Base-by-base conservation (phyloP, 2,888 invertebrate genomes). In the Cosmia pyralina region DNA sequence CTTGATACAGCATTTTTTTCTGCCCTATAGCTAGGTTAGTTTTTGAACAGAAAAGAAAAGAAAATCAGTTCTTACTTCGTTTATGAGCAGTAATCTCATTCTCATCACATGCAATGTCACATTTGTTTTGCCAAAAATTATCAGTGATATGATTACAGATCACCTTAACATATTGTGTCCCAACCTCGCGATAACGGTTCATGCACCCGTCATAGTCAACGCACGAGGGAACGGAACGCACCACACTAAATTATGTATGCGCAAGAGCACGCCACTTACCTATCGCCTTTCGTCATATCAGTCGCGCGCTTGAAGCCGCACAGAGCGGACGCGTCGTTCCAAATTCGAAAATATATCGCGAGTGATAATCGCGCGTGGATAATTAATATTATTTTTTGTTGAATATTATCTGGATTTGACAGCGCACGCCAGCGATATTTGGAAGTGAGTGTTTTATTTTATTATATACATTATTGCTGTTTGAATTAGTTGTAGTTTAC, bases 181-280 rank as follows among this genome's bases (percentile, higher is more conserved):
- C 58, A 82, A 87, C 75, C 71, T 77, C 57, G 48, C 78, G 91
- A 91, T 91, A 91, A 89, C 89, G 88, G 89, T 88, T 83, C 91
- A 89, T 89, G 90, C 89, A 89, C 87, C 84, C 82, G 86, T 87
- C 91, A 90, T 82, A 85, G 78, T 69, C 68, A 63, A 55, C 79
- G 69, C 88, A 89, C 86, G 88, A 80, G 83, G 83, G 80, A 87
- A 84, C 84, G 85, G 85, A 87, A 83, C 87, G 82, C 79, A 82
- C 69, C 79, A 80, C 74, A 77, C 82, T 79, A 71, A 83, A 85
- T 82, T 79, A 83, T 76, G 71, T 85, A 85, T 88, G 90, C 91
- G 90, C 88, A 68, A 63, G 83, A 90, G 89, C 88, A 87, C 72
- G 80, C 82, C 75, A 78, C 77, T 85, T 81, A 70, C 76, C 70